These are phyloP conservation scores for Hemiscyllium ocellatum DNA, from an alignment of 2,113 vertebrate genomes.

Conservation along the genomic window DNA sequence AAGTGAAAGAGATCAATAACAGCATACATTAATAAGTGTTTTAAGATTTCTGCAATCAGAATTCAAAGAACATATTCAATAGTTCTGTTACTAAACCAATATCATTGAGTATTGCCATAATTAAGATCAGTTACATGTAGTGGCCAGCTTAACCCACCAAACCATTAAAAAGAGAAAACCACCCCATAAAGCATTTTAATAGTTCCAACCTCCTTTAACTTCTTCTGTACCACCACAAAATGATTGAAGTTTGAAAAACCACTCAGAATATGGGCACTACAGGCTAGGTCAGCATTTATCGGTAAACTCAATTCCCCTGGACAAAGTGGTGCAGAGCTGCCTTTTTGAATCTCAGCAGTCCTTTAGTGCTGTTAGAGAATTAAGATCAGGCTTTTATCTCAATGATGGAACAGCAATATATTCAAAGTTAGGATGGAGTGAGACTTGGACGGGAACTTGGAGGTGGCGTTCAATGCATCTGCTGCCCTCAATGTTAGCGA, in stretches of 20 bases:
- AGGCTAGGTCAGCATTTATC: no score
- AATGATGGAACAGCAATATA: no score
- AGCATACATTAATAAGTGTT: not conserved
- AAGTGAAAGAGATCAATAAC: conserved; percentile 42
- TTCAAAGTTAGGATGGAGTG: no score
- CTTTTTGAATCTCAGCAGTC: no score
- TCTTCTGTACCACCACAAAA: not conserved
- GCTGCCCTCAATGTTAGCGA: no score
- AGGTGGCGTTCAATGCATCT: no score
- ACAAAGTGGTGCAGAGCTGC: no score
- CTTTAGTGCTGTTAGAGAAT: no score
- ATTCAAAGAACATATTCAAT: not conserved
- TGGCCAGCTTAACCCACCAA: not conserved
- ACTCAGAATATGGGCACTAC: no score
- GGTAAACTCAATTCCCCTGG: no score
- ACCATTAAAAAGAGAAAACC: not conserved
- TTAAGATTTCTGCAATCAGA: not conserved
- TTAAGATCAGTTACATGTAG: not conserved
- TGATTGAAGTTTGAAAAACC: not conserved
- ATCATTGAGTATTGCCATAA: not conserved
- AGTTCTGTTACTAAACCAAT: not conserved
- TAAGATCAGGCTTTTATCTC: no score
- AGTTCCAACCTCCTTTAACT: not conserved
- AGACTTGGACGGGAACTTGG: no score
- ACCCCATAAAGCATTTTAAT: not conserved